Base-by-base conservation (phyloP, 2,888 invertebrate species). In the Patella caerulea region DNA sequence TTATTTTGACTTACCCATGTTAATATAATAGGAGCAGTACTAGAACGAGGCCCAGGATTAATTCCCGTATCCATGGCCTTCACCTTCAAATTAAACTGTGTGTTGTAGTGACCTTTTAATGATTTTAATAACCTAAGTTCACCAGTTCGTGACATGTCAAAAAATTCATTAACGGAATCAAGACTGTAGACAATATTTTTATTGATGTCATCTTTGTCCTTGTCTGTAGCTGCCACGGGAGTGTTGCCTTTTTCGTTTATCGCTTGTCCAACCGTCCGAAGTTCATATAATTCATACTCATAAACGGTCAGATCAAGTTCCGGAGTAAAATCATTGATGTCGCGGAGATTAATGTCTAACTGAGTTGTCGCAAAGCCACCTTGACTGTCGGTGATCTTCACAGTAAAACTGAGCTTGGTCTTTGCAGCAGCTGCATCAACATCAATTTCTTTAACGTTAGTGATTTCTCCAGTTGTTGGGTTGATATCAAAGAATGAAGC, bases 141-240 rank as follows among this genome's bases (percentile, higher is more conserved):
- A 9, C 65, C 65, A 19, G n/a, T 24, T 19, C 19, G 65, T 65
- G 65, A 19, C 19, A 65, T 24, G 65, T 65, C 65, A 19, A 65
- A 65, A 24, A 19, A 65, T 0, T 65, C 19, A 14, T 65, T 65
- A 11, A 19, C 19, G 7, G 11, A n/a, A 12, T 19, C 65, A 2
- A 65, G 65, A 65, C 65, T 65, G 65, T 65, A 65, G 65, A 65
- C 65, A 14, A 65, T 65, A n/a, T 65, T 65, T 14, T 65, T 65
- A 19, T 65, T 65, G 65, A 65, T 65, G 4, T 65, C 65, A 2
- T 65, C 65, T 65, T 65, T 65, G 24, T 65, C 65, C 24, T 19
- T 12, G 12, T 65, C 65, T 4, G 65, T 65, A 19, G 65, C 65
- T 65, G 19, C 12, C 9, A 65, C 24, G 2, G 65, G 2, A 5